phyloP scores from a whole-genome alignment of 1,140 invertebrate genomes.

The Drosophila auraria region DNA sequence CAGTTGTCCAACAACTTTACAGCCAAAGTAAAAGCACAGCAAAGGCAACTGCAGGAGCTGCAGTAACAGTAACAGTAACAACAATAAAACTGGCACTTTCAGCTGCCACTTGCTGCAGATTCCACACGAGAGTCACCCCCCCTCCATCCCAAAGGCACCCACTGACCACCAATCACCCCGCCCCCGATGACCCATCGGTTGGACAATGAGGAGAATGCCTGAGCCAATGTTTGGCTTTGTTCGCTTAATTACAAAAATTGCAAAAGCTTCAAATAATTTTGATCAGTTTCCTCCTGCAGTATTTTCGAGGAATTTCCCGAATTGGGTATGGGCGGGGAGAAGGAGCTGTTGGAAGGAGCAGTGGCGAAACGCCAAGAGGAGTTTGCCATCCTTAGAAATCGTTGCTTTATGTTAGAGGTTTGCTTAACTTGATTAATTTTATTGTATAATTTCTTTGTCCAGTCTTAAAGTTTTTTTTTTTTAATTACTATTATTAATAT shows the following conservation, averaged over 20 bases:
- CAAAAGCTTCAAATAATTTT: constrained; percentile 69
- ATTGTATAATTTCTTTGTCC: no score
- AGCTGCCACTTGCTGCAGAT: constrained; percentile 53
- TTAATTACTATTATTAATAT: no score
- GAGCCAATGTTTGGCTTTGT: constrained; percentile 66
- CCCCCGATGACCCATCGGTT: constrained; percentile 15
- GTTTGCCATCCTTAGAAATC: no score
- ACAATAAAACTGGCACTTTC: constrained; percentile 64
- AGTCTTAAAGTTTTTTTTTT: no score
- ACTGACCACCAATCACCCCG: constrained; percentile 2
- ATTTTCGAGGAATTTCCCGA: constrained; percentile 19
- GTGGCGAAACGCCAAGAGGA: background rate
- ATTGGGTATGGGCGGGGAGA: background rate
- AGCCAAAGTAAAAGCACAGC: constrained; percentile 18
- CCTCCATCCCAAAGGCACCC: background rate
- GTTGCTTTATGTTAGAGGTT: no score
- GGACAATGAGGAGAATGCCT: constrained; percentile 59
- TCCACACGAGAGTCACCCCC: background rate
- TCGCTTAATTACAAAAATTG: constrained; percentile 71
- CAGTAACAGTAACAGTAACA: constrained; percentile 38
- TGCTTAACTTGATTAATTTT: no score
- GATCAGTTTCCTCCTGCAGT: constrained; percentile 48
- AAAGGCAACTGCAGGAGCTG: constrained; percentile 7
- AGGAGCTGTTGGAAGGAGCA: background rate
- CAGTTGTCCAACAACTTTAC: constrained; percentile 61